Base-by-base conservation (phyloP, 2,888 invertebrate genomes). In the Diplazon laetatorius region DNA sequence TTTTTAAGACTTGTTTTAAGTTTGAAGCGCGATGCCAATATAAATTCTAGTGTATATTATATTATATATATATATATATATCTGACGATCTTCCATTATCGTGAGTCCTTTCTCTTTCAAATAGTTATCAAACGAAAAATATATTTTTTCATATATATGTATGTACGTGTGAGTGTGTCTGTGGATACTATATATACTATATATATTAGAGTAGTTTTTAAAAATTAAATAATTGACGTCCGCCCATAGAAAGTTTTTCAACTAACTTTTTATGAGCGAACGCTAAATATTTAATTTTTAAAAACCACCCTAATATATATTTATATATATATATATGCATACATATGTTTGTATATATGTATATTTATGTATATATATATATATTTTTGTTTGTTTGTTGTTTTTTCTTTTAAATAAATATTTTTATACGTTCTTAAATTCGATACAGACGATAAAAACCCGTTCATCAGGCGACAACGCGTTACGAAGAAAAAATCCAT, bases 401-500 rank as follows among this genome's bases (percentile, higher is more conserved):
- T n/a, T n/a, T 50, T 69, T 81, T 60, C 70, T 72, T 60, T 52
- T 69, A 66, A 66, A 76, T 62, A 60, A 65, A 76, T 74, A 57
- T 52, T 65, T 62, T 57, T 59, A 66, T 62, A 68, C 46, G 60
- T 62, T 52, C 25, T 73, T 20, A 62, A 69, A 46, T 65, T 78
- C 55, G 70, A 46, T 60, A 60, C 16, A 48, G 44, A 65, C 22
- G 74, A 59, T 66, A 60, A n/a, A n/a, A 74, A 74, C 55, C 62
- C 78, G 60, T 66, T 74, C 52, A 66, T 71, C 74, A 62, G 63
- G 78, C 57, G 73, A 74, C 30, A 69, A 65, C 48, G 55, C 66
- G 48, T 62, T 75, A 60, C 39, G 35, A 1, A 35, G 59, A 55
- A 59, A 52, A 46, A 75, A 70, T n/a, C n/a, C 66, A 63, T 63